Conservation (phyloP, 2,797 vertebrate genomes). For the Macropus fuliginosus region DNA sequence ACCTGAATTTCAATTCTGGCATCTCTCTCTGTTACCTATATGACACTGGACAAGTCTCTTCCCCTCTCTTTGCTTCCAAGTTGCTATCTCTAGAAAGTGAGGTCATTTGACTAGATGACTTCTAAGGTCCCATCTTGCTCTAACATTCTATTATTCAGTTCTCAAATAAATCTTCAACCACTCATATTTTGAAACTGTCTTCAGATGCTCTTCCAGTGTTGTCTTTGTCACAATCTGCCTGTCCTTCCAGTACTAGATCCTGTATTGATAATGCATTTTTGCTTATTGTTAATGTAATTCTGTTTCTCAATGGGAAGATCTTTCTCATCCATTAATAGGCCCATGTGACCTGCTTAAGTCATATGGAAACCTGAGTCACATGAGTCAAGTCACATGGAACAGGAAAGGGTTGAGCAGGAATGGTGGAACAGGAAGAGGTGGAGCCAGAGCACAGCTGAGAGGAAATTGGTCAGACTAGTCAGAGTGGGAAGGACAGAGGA, state of each 20-base stretch:
- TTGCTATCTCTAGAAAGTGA: background rate
- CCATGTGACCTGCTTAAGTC: too few relatives aligned
- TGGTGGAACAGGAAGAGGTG: too few relatives aligned
- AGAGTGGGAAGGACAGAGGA: too few relatives aligned
- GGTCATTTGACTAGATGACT: background rate
- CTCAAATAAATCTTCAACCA: background rate
- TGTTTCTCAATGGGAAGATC: too few relatives aligned
- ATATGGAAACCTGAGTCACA: too few relatives aligned
- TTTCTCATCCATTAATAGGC: too few relatives aligned
- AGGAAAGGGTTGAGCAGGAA: too few relatives aligned
- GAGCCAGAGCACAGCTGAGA: too few relatives aligned
- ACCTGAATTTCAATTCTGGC: background rate
- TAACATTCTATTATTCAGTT: background rate
- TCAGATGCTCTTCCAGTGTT: background rate
- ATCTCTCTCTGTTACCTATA: background rate
- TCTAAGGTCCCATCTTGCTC: background rate
- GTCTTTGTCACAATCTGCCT: background rate
- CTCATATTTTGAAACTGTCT: background rate
- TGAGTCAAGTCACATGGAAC: too few relatives aligned
- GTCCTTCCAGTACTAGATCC: background rate
- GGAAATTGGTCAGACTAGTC: too few relatives aligned
- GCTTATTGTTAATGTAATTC: too few relatives aligned
- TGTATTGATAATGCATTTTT: background rate
- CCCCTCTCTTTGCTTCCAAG: background rate
- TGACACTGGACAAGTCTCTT: background rate